These are phyloP conservation scores for Hydrolagus colliei DNA, from an alignment of 2,797 vertebrate genomes.

Conservation along the genomic window DNA sequence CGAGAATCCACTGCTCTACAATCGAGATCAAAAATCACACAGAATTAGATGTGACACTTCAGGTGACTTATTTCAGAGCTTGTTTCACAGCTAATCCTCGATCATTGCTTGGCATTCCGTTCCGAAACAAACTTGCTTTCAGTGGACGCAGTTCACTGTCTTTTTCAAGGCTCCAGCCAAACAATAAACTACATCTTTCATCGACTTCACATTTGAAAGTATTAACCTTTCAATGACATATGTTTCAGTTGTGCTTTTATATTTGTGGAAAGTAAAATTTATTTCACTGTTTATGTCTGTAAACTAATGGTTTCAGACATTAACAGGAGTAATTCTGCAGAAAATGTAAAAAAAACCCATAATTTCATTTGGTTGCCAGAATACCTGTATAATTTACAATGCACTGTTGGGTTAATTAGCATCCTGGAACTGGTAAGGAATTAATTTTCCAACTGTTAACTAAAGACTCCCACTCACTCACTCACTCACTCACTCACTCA, in stretches of 20 bases:
- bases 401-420: too few relatives aligned
- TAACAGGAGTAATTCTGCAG: not conserved
- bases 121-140: not conserved
- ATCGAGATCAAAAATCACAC: too few relatives aligned
- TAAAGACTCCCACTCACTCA: too few relatives aligned
- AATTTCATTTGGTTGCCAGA: not conserved
- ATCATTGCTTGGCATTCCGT: not conserved
- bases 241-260: not conserved
- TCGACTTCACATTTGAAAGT: not conserved
- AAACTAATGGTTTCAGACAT: not conserved
- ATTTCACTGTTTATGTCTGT: not conserved
- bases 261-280: not conserved
- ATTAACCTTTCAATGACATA: not conserved
- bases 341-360: not conserved
- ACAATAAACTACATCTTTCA: not conserved
- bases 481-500: too few relatives aligned
- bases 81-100: not conserved
- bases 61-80: not conserved
- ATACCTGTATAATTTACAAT: too few relatives aligned
- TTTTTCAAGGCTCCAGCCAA: not conserved
- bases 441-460: too few relatives aligned
- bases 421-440: too few relatives aligned
- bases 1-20: too few relatives aligned
- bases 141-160: not conserved
- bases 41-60: not conserved